A percentile compares a stretch with the other conserved stretches of the same genome.
These are phyloP conservation scores for Leptosomus discolor DNA, from an alignment of 2,113 vertebrate genomes.

Conservation along the genomic window DNA sequence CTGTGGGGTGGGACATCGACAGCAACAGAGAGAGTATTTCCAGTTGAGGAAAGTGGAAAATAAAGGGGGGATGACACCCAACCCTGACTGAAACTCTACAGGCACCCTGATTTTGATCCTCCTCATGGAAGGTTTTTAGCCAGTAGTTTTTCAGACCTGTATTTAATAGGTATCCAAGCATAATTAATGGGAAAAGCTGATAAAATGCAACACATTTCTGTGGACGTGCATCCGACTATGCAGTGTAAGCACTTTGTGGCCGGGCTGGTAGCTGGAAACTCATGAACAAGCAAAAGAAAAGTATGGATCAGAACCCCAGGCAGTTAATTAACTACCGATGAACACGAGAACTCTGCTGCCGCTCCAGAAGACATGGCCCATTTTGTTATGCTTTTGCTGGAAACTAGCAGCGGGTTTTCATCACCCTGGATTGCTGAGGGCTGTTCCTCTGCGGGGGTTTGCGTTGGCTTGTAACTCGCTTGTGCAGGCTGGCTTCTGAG, in stretches of 20 bases:
- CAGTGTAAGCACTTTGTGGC: neutral
- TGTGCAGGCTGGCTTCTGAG: neutral
- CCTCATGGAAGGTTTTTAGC: neutral
- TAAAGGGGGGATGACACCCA: accelerated
- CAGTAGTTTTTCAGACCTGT: neutral
- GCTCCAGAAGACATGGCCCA: neutral
- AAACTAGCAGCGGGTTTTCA: accelerated
- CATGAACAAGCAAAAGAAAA: neutral
- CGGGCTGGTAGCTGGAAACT: neutral
- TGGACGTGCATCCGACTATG: neutral
- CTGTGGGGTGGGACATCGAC: neutral
- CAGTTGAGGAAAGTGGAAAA: neutral
- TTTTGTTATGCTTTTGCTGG: neutral
- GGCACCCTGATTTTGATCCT: neutral
- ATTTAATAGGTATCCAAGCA: neutral
- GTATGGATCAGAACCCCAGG: neutral
- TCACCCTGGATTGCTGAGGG: accelerated
- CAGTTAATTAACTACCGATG: neutral
- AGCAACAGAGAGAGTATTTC: neutral
- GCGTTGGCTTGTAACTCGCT: neutral
- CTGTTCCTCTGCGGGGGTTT: accelerated
- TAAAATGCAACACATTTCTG: neutral
- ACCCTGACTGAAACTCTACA: neutral
- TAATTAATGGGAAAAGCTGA: neutral
- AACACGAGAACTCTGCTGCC: neutral